phyloP scores from a whole-genome alignment of 1,140 invertebrate species.

The Ericerus pela region DNA sequence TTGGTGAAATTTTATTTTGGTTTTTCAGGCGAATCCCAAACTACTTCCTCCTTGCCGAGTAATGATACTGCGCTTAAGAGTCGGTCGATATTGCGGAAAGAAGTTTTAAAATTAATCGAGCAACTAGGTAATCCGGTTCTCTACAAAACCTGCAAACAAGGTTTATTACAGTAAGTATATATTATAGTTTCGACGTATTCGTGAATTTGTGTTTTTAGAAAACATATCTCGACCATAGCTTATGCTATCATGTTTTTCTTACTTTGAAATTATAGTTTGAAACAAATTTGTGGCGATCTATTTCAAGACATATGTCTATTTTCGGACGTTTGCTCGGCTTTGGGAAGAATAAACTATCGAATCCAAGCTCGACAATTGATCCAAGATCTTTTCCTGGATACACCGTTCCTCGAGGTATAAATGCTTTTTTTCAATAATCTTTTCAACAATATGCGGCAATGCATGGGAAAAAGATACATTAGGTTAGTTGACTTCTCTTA shows the following conservation, averaged over 20 bases:
- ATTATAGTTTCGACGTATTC: no score
- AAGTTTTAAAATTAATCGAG: conserved; percentile 46
- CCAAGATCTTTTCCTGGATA: conserved; percentile 85
- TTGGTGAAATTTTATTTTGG: not conserved
- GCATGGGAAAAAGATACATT: no score
- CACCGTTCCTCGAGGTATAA: conserved; percentile 50
- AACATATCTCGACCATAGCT: not conserved
- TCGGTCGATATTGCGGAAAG: conserved; percentile 28
- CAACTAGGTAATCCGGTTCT: conserved; percentile 51
- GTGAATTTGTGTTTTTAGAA: no score
- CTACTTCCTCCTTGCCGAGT: not conserved
- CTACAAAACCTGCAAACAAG: conserved; percentile 46
- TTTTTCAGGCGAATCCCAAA: not conserved
- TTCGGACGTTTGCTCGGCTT: conserved; percentile 69
- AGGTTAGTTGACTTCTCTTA: no score
- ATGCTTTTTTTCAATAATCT: not conserved
- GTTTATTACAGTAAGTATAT: conserved; percentile 38
- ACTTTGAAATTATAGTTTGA: conserved; percentile 51
- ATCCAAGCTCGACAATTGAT: conserved; percentile 70
- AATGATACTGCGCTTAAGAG: conserved; percentile 19
- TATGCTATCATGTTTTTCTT: conserved; percentile 3
- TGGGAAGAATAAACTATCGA: conserved; percentile 65
- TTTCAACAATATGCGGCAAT: no score
- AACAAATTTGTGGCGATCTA: conserved; percentile 66
- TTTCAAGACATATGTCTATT: conserved; percentile 85